Evolutionary conservation across 1,140 invertebrate genomes (phyloP), one percentile per base, ranked within the genome.

Genomic region (Rhagoletis pomonella): DNA sequence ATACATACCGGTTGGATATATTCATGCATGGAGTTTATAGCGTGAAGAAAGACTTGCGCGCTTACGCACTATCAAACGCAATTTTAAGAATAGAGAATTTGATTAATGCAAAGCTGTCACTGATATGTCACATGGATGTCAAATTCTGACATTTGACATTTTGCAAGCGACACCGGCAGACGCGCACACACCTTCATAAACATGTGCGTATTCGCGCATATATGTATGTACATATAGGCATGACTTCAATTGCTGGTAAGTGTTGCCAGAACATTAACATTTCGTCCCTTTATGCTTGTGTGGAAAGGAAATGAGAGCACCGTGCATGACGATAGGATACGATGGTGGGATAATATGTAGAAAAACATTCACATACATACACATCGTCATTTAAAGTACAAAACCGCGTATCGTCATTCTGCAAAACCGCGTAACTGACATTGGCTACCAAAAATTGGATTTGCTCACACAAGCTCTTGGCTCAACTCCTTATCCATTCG

Each of bases 41-140:
- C 73, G 17, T 12, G n/a, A 81, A 17, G 17, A 81, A 58, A 10
- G 73, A 55, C 47, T 81, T 81, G 19, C 73, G 67, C 67, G 65
- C 65, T 69, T 55, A 81, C 73, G 65, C 65, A 87, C 64, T 65
- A 64, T 64, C 85, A 47, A 39, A 69, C 67, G 65, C 69, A 59
- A 55, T 69, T 67, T 39, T 60, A 87, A 77, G 67, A 87, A 87
- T 91, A 92, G 91, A 90, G 91, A 92, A 92, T 93, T 93, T 93
- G 92, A 93, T 93, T 93, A 93, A 93, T 93, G 92, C 92, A 92
- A 91, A 92, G 90, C 92, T 93, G 92, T 91, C 92, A 93, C 92
- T 93, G 92, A 93, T 93, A 93, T 93, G 92, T 93, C 92, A 93
- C 92, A 93, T 90, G 92, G 91, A 92, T 92, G 91, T 93, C 92